These are phyloP conservation scores for Hippocampus kuda DNA, from an alignment of 2,797 vertebrate species.

Conservation along the genomic window DNA sequence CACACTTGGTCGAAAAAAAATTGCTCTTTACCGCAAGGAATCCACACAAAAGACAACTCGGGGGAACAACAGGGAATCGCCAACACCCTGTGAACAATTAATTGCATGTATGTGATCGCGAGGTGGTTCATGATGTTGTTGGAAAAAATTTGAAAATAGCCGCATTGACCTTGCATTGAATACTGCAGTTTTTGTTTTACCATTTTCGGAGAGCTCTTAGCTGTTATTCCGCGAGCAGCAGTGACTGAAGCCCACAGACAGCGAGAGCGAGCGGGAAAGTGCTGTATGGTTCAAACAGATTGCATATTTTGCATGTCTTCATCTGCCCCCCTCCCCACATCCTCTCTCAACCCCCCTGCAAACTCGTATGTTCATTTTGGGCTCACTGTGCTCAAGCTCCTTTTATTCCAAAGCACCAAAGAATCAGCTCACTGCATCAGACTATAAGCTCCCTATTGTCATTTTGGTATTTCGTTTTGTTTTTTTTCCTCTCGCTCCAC, in stretches of 20 bases:
- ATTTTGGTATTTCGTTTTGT: background rate
- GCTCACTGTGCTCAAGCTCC: background rate
- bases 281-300: constrained; percentile 10
- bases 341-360: background rate
- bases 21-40: no score
- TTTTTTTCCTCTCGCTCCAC: background rate
- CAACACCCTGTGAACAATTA: background rate
- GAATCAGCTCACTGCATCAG: background rate
- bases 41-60: no score
- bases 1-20: no score
- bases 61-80: no score
- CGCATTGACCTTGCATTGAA: background rate
- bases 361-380: background rate
- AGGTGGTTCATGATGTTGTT: background rate
- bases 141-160: background rate
- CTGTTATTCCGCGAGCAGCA: background rate
- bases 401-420: background rate
- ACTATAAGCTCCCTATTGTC: background rate
- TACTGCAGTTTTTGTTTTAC: background rate
- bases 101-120: background rate
- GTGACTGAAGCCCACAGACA: background rate
- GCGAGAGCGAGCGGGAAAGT: background rate
- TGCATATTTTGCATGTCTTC: constrained; percentile 10
- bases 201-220: background rate
- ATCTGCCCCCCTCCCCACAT: background rate